Evolutionary conservation across 2,113 vertebrate genomes (phyloP).

Genomic region (Cyanoderma ruficeps): DNA sequence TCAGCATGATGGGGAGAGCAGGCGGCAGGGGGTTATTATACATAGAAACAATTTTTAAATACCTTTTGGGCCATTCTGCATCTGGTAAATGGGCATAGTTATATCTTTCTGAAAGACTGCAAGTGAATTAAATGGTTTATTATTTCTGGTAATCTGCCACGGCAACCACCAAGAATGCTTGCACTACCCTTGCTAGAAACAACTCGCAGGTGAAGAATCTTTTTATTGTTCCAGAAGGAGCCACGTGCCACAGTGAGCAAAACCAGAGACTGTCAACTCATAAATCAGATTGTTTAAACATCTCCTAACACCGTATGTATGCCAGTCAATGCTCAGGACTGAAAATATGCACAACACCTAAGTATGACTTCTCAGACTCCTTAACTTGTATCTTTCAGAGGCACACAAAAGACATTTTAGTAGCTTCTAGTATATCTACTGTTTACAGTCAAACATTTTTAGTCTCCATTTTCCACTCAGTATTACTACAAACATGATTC

Average conservation of each 20-base stretch:
- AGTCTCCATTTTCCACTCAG: not conserved
- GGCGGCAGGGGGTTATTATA: not conserved
- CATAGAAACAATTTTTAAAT: not conserved
- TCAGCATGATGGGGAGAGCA: rapidly evolving
- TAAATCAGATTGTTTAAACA: not conserved
- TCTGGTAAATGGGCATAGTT: not conserved
- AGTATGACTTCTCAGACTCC: not conserved
- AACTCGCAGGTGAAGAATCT: not conserved
- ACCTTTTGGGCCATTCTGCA: not conserved
- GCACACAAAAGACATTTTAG: not conserved
- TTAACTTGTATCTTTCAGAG: not conserved
- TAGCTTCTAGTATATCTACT: not conserved
- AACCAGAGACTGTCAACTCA: not conserved
- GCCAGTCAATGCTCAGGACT: not conserved
- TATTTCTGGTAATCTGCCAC: not conserved
- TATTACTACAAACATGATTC: not conserved
- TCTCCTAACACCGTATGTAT: not conserved
- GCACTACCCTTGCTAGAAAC: not conserved
- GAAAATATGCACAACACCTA: not conserved
- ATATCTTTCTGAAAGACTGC: not conserved
- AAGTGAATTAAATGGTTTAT: not conserved
- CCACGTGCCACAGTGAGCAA: not conserved
- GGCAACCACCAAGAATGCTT: not conserved
- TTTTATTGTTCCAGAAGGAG: not conserved
- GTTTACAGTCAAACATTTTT: not conserved